Base-by-base conservation (phyloP, 2,888 invertebrate genomes). In the Spodoptera littoralis region DNA sequence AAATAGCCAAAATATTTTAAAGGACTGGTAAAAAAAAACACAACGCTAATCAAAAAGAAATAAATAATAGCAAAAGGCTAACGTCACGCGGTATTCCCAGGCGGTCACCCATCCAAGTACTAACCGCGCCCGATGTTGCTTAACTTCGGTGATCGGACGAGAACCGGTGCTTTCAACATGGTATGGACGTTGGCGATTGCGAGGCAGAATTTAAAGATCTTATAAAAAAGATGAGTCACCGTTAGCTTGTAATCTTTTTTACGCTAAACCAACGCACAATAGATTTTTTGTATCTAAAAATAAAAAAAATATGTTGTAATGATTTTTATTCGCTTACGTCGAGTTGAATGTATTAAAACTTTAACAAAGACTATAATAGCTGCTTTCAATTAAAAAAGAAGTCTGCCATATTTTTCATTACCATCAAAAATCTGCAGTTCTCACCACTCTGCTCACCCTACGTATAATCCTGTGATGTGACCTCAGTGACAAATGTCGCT, bases 101-200 rank as follows among this genome's bases (percentile, higher is more conserved):
- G 90, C 89, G 89, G 91, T 91, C 90, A 91, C 90, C 90, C 90
- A 91, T 91, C 90, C 90, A 91, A 90, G 90, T 90, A 91, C 90
- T 91, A 88, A 90, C 87, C 88, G 83, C 90, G 90, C 89, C 90
- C 90, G 88, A 91, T 85, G 89, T 89, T 90, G 91, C 89, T 90
- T 90, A 89, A 90, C 90, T 90, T 90, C 90, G 89, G 90, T 91
- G 90, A 90, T 91, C 90, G 90, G 90, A 90, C 90, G 90, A 90
- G 90, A 90, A 90, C 89, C 89, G 88, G 89, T 88, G 88, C 87
- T 72, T 88, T 89, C 88, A 90, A 88, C 88, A 83, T 89, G 82
- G 88, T 89, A 87, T 88, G 88, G 86, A 86, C 87, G 80, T 81
- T 81, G 80, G 76, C 79, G 57, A 73, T 3, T 24, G 24, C n/a